phyloP scores from a whole-genome alignment of 2,888 invertebrate genomes.

The Zele albiditarsus region DNA sequence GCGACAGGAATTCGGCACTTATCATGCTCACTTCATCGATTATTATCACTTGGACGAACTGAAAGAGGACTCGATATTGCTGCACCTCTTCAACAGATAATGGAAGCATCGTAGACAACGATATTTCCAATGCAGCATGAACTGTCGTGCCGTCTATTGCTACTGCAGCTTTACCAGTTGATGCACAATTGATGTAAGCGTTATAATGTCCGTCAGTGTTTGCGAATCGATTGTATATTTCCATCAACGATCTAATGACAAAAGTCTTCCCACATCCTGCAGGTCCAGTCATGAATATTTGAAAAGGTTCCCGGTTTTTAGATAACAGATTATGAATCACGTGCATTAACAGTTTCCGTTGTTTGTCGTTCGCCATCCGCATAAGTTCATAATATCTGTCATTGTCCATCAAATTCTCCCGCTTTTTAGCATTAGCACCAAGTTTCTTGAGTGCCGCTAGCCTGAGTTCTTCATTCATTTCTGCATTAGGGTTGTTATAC shows the following conservation, averaged over 20 bases:
- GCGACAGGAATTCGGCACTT: constrained; percentile 57
- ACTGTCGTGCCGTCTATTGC: constrained; percentile 58
- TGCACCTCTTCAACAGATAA: constrained; percentile 52
- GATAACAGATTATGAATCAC: constrained; percentile 41
- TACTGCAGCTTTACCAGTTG: constrained; percentile 59
- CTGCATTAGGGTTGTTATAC: constrained; percentile 47
- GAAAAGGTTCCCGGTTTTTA: constrained; percentile 35
- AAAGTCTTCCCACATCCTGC: constrained; percentile 63
- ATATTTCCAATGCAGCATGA: constrained; percentile 55
- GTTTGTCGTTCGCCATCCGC: constrained; percentile 50
- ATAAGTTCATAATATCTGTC: constrained; percentile 50
- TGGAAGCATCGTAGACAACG: constrained; percentile 50
- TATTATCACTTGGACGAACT: constrained; percentile 58
- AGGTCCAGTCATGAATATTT: constrained; percentile 55
- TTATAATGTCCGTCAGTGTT: constrained; percentile 64
- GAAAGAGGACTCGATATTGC: constrained; percentile 55
- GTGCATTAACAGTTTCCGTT: constrained; percentile 49
- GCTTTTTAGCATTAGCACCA: constrained; percentile 53
- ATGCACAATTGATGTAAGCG: constrained; percentile 64
- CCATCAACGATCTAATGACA: constrained; percentile 67
- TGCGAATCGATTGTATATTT: constrained; percentile 68
- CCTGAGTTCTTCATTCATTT: constrained; percentile 50
- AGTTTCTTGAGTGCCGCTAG: constrained; percentile 51
- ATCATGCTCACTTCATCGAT: constrained; percentile 68
- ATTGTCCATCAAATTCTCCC: constrained; percentile 54